phyloP scores from a whole-genome alignment of 1,140 invertebrate genomes.

The Muscidifurax raptorellus region DNA sequence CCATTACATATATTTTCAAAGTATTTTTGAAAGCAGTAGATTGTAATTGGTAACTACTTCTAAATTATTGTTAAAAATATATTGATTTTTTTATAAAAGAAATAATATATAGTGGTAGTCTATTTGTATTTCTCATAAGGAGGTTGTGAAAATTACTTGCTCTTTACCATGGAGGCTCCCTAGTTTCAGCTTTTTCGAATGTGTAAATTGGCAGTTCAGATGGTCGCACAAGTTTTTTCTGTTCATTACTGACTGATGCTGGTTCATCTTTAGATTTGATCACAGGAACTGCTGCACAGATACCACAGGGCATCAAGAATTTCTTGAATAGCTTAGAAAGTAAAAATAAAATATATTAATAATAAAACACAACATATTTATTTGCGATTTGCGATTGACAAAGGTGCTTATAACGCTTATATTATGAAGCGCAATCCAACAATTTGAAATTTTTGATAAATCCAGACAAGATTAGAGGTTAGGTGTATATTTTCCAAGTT shows the following conservation, averaged over 20 bases:
- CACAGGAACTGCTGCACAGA: constrained; percentile 68
- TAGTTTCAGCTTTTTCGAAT: constrained; percentile 59
- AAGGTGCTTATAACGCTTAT: too few species aligned
- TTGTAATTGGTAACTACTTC: background rate
- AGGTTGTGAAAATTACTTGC: constrained; percentile 65
- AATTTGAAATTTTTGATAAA: background rate
- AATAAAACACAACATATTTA: too few species aligned
- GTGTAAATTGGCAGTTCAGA: constrained; percentile 71
- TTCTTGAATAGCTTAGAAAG: constrained; percentile 70
- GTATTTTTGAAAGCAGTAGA: constrained; percentile 2
- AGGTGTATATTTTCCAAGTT: constrained; percentile 12
- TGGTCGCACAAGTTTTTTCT: constrained; percentile 65
- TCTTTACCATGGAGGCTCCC: constrained; percentile 69
- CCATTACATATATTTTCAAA: constrained; percentile 7
- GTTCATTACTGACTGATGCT: constrained; percentile 51
- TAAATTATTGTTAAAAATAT: constrained; percentile 23
- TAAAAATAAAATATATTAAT: background rate
- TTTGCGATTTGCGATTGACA: too few species aligned
- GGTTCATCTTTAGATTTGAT: constrained; percentile 58
- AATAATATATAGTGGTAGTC: background rate
- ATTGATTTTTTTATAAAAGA: background rate
- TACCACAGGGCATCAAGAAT: constrained; percentile 71
- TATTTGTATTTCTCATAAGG: background rate
- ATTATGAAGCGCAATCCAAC: background rate
- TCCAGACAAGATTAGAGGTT: background rate